These are phyloP conservation scores for Cassiopea andromeda DNA, from an alignment of 30 jellyfish, hydroid and myxozoan species.

Conservation along the genomic window DNA sequence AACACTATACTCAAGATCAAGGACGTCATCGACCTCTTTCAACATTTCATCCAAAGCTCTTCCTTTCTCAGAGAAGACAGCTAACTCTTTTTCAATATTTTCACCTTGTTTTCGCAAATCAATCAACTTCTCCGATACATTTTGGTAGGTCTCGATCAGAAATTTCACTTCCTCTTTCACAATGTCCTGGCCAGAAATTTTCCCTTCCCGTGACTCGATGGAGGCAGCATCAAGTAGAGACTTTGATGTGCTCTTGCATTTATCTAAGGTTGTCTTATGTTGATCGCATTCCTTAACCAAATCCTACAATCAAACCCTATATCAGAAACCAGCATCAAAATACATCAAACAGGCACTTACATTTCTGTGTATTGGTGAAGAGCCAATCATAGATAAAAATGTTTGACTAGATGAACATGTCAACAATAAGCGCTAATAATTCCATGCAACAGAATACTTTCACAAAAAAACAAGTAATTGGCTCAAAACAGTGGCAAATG, in stretches of 20 bases:
- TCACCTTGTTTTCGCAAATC: slow-evolving; percentile 75
- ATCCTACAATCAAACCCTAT: slow-evolving; percentile 45
- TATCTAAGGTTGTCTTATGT: slow-evolving; percentile 63
- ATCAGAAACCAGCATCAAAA: too few relatives aligned
- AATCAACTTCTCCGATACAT: slow-evolving; percentile 57
- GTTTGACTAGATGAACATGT: too few relatives aligned
- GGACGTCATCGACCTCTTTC: slow-evolving; percentile 65
- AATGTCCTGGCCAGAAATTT: slow-evolving; percentile 77
- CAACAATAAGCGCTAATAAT: too few relatives aligned
- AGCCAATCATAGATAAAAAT: too few relatives aligned
- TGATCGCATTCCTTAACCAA: slow-evolving; percentile 68
- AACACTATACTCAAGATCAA: slow-evolving; percentile 65
- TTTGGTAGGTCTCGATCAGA: slow-evolving; percentile 55
- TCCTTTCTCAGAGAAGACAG: slow-evolving; percentile 63
- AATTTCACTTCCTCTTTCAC: slow-evolving; percentile 74
- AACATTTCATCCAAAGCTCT: slow-evolving; percentile 69
- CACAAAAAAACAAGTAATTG: too few relatives aligned
- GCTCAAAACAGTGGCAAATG: too few relatives aligned
- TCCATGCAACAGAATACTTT: too few relatives aligned
- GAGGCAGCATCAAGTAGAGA: slow-evolving; percentile 69
- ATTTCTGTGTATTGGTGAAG: too few relatives aligned
- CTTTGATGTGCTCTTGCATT: slow-evolving; percentile 41
- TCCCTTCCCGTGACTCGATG: slow-evolving; percentile 81
- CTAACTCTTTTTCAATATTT: slow-evolving; percentile 71
- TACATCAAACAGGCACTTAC: too few relatives aligned